Base-by-base conservation (phyloP, 1,140 invertebrate genomes). In the Macrobrachium rosenbergii region DNA sequence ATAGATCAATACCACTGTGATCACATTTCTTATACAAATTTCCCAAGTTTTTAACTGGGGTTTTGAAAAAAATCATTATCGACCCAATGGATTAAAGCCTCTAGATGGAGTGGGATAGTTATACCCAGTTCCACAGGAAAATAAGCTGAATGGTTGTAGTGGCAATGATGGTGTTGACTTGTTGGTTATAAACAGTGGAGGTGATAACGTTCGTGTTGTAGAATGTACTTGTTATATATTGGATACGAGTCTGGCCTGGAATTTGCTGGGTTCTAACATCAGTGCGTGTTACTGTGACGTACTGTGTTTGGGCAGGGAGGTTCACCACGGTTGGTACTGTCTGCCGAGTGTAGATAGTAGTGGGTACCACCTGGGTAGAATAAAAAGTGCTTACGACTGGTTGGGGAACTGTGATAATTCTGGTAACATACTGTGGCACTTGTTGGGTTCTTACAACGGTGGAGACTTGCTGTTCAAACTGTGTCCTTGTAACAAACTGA, bases 161-260 rank as follows among this genome's bases (percentile, higher is more conserved):
- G 80, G 73, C 80, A 2, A 72, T 85, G 14, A 85, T 72, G 37
- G 83, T 89, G 88, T 87, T 89, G 76, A 72, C 28, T 78, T 85
- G 77, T 52, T 67, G 43, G 64, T 60, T 82, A 72, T 69, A 82
- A n/a, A 78, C 64, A 5, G 86, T 88, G 37, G 86, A 88, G 16
- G 86, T 88, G n/a, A 88, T 75, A 23, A 77, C 78, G 75, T 79
- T 88, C 63, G 86, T 88, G 73, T 83, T 88, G 80, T 88, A 88
- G 72, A 83, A 58, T 16, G 73, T 78, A 0, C 23, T 76, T 45
- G 88, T 89, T 52, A 80, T 67, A 37, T 81, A 89, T 77, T 89
- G 77, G 59, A 80, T 88, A 45, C 75, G 80, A n/a, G 67, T 82
- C 82, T 79, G 75, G 12, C 88, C 88, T 3, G 88, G 88, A 37